Base-by-base conservation (phyloP, 2,113 vertebrate species). In the Excalfactoria chinensis region DNA sequence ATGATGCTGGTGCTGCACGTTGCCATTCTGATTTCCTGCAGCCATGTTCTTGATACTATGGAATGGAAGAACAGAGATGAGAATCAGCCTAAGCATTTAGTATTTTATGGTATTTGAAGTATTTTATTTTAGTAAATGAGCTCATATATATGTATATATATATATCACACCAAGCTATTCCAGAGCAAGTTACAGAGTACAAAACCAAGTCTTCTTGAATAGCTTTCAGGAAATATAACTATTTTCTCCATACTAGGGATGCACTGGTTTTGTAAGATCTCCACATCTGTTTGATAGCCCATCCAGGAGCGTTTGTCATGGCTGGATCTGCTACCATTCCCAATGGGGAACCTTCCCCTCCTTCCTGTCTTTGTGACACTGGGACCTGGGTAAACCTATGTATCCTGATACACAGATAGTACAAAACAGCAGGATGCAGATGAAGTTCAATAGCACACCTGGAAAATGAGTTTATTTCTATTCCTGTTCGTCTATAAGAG, bases 401-500 rank as follows among this genome's bases (percentile, higher is more conserved):
- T 5, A 4, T 58, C 44, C n/a, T 37, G 40, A 66, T 62, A 58
- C 1, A 8, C 59, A 89, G 62, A 35, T 0, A 2, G 58, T 20
- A 1, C 66, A 74, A 80, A 84, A 16, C 58, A 89, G 53, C 26
- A 64, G 63, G 25, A 72, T 56, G 35, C 28, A 73, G 86, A 77
- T 89, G 85, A 82, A 91, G 74, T 35, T 68, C 75, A 49, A 11
- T 16, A 87, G 49, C 58, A 69, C 49, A 30, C 84, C 82, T 79
- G 49, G 16, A 87, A 91, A 85, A 46, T 0, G 23, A 79, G n/a
- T 30, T 5, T 7, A 25, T 82, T 84, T 87, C 4, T 4, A 20
- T 86, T 91, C 82, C 78, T 87, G 63, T 91, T 78, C 35, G 84
- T 78, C 90, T 84, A 81, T 40, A 74, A 64, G 66, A 77, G 34